Evolutionary conservation across 1,140 invertebrate species (phyloP).

Genomic region (Mercenaria mercenaria): DNA sequence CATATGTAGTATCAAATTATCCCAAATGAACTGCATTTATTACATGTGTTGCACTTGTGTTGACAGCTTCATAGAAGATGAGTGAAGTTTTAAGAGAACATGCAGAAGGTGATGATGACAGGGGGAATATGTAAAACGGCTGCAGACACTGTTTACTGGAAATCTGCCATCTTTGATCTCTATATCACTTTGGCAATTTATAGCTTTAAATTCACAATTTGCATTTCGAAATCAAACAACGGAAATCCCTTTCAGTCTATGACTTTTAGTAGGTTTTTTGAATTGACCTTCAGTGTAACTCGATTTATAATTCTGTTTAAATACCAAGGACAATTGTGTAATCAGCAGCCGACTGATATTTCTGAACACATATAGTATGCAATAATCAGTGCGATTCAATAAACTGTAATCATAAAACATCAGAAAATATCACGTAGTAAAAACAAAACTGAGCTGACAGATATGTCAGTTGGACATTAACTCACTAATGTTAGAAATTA

Average conservation of each 20-base stretch:
- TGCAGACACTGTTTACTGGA: not conserved
- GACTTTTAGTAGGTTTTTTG: not conserved
- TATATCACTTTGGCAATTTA: not conserved
- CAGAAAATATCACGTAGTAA: constrained; percentile 20
- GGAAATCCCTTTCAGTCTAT: constrained; percentile 3
- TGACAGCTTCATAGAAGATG: too few relatives aligned
- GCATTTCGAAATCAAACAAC: constrained; percentile 18
- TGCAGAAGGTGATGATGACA: not conserved
- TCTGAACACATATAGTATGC: not conserved
- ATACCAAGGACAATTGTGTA: not conserved
- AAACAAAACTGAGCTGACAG: constrained; percentile 22
- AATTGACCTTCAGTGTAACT: not conserved
- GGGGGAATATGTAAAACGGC: not conserved
- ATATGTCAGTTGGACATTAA: constrained; percentile 9
- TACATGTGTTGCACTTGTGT: too few relatives aligned
- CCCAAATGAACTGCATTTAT: too few relatives aligned
- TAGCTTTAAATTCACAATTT: not conserved
- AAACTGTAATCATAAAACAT: constrained; percentile 40
- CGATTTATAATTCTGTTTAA: constrained; percentile 2
- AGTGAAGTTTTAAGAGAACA: too few relatives aligned
- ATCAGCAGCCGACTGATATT: not conserved
- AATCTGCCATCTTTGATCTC: not conserved
- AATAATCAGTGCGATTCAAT: constrained; percentile 32
- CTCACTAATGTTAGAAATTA: constrained; percentile 32
- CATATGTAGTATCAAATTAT: too few relatives aligned